A percentile compares a stretch with the other conserved stretches of the same genome.
Conservation (phyloP, 2,888 invertebrate species). For the Cosmia pyralina region DNA sequence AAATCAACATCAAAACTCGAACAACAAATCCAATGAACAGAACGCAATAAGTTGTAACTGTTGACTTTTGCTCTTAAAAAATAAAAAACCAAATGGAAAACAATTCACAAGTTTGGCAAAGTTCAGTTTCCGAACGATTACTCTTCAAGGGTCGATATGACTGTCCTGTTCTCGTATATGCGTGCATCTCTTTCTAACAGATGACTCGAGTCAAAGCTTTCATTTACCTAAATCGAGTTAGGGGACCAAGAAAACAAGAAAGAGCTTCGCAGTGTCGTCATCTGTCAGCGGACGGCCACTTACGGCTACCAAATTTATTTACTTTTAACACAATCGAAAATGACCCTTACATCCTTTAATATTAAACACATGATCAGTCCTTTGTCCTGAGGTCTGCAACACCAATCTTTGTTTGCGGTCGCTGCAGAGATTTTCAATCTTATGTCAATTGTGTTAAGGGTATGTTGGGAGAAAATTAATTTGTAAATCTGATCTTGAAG, state of each 20-base stretch:
- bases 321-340: constrained; percentile 56
- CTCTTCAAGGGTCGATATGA: constrained; percentile 51
- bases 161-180: constrained; percentile 32
- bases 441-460: constrained; percentile 48
- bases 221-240: constrained; percentile 84
- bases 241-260: constrained; percentile 83
- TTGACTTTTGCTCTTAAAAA: constrained; percentile 19
- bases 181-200: constrained; percentile 65
- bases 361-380: constrained; percentile 57
- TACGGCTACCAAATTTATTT: constrained; percentile 66
- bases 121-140: constrained; percentile 70
- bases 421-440: constrained; percentile 50
- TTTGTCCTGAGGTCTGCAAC: constrained; percentile 29
- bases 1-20: constrained; percentile 6
- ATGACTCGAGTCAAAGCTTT: constrained; percentile 75
- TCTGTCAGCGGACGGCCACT: constrained; percentile 83
- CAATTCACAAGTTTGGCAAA: constrained; percentile 60
- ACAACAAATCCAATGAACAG: constrained; percentile 34
- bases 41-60: constrained; percentile 15
- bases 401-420: constrained; percentile 43
- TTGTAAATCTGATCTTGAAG: constrained; percentile 70
- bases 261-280: constrained; percentile 81
- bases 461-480: constrained; percentile 28
- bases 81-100: constrained; percentile 47
- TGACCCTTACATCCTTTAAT: constrained; percentile 50